Conservation (phyloP, 2,113 vertebrate species). For the Alosa alosa region DNA sequence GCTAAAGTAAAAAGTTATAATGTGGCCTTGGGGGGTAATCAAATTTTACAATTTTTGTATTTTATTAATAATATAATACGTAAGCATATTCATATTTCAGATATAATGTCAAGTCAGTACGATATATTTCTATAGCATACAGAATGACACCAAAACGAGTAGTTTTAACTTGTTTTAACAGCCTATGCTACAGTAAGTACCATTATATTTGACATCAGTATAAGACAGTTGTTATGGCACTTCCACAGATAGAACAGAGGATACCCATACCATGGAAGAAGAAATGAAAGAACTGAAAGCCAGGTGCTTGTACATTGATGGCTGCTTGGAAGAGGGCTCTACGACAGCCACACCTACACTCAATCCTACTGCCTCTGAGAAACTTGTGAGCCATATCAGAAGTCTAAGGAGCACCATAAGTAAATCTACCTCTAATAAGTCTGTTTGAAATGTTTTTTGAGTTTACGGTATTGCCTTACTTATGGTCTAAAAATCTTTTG, state of each 20-base stretch:
- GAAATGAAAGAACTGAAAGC: constrained; percentile 64
- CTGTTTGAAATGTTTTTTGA: neutral
- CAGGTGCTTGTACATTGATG: constrained; percentile 57
- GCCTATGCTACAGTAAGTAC: no score
- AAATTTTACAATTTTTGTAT: no score
- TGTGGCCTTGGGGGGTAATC: no score
- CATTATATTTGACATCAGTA: no score
- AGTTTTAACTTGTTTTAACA: no score
- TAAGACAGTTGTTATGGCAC: neutral
- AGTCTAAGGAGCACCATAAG: constrained; percentile 52
- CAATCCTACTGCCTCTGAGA: constrained; percentile 45
- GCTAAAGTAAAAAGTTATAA: no score
- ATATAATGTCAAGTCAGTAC: no score
- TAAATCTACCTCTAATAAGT: constrained; percentile 29
- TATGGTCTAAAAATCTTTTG: neutral
- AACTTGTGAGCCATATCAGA: constrained; percentile 41
- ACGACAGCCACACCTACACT: neutral
- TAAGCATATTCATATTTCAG: no score
- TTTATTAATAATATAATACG: no score
- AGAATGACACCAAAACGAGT: no score
- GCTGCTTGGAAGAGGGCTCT: constrained; percentile 51
- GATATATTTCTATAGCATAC: no score
- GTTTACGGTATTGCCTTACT: neutral
- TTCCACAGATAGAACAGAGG: constrained; percentile 48
- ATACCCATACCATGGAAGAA: constrained; percentile 62